These are phyloP conservation scores for Ictalurus punctatus DNA, from an alignment of 2,113 vertebrate genomes.

Conservation along the genomic window DNA sequence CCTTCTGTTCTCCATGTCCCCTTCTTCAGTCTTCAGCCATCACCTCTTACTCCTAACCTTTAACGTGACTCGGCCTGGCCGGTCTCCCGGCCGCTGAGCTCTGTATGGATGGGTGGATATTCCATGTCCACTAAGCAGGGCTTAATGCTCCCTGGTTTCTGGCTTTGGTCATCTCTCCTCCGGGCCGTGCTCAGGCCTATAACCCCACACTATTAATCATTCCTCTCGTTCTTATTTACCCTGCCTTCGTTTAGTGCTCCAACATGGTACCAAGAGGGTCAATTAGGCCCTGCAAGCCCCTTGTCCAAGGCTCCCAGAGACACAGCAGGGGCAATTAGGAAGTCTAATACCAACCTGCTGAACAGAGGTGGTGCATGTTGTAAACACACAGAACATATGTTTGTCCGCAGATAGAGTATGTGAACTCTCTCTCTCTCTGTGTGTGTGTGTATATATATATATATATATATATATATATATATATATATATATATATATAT, in stretches of 20 bases:
- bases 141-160: conserved; percentile 16
- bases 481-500: background rate
- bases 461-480: background rate
- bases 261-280: conserved; percentile 89
- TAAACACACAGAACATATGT: conserved; percentile 42
- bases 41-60: conserved; percentile 34
- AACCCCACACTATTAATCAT: conserved; percentile 87
- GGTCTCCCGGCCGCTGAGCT: background rate
- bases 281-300: conserved; percentile 89
- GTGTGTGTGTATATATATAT: background rate
- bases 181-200: conserved; percentile 73
- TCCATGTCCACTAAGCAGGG: conserved; percentile 1
- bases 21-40: conserved; percentile 5
- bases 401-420: conserved; percentile 80
- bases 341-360: conserved; percentile 50
- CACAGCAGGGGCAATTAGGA: conserved; percentile 68
- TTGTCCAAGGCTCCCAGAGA: conserved; percentile 60
- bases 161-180: conserved; percentile 44
- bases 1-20: background rate
- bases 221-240: conserved; percentile 84
- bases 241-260: conserved; percentile 87
- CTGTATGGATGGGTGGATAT: conserved; percentile 11
- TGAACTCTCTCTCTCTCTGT: background rate
- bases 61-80: conserved; percentile 26
- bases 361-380: conserved; percentile 43